Base-by-base conservation (phyloP, 2,113 vertebrate species). In the Strix aluco region DNA sequence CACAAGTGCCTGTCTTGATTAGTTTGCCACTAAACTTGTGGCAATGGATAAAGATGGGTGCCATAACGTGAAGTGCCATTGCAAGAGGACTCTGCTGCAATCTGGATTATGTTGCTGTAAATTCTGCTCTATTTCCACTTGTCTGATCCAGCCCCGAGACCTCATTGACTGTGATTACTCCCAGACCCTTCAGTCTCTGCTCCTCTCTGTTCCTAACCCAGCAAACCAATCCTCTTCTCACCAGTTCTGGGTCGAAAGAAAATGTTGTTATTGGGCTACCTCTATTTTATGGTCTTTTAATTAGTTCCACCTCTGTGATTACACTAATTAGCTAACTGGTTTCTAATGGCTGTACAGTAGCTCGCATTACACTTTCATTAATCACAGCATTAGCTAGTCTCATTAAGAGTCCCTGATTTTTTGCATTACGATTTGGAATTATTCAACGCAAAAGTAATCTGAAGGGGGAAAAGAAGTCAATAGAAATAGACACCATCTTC, bases 241-340 rank as follows among this genome's bases (percentile, higher is more conserved):
- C 59, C 69, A 65, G 65, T 91, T 88, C 91, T 79, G 63, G 91
- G 36, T 75, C 94, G 88, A 59, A 92, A 44, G 63, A 59, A 88
- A 57, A 61, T 20, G 34, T 42, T 95, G 46, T 78, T 95, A 58
- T 81, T 75, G 54, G 65, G 47, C 84, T 90, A 91, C 78, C 71
- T 95, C 91, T 93, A 66, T 91, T 96, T 97, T 92, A 94, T 54
- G 58, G 73, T 44, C 91, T 93, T 96, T 74, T 86, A 95, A 96
- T 98, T 90, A 95, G 92, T 94, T 96, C 94, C 81, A 86, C 88
- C 92, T 94, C 87, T 92, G 84, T 96, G 95, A 96, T 96, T 95
- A 83, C 81, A 18, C 94, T 95, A 93, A 91, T 96, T 71, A 94
- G 70, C 94, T 84, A 81, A 86, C 96, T 70, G 70, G 73, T 79